Conservation (phyloP, 2,113 vertebrate genomes). For the Capreolus pygargus region DNA sequence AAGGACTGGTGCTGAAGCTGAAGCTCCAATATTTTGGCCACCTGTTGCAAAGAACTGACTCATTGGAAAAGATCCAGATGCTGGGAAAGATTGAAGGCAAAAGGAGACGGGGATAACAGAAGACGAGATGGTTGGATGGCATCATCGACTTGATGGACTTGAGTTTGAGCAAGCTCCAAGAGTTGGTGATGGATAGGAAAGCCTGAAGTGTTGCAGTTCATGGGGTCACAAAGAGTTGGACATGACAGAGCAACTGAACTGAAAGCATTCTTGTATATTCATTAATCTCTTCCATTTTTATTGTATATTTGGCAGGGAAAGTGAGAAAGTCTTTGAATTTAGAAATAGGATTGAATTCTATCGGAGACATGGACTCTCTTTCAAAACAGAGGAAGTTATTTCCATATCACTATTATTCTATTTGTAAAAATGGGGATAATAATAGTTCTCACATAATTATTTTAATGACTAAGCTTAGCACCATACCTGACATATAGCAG, state of each 20-base stretch:
- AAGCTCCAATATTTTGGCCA: neutral
- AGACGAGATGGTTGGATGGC: neutral
- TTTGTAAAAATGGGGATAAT: neutral
- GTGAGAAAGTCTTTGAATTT: neutral
- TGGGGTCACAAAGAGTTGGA: accelerated
- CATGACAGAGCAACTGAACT: neutral
- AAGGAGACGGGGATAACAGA: neutral
- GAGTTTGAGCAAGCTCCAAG: neutral
- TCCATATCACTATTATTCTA: neutral
- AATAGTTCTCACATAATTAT: neutral
- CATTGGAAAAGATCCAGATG: neutral
- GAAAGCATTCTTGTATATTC: neutral
- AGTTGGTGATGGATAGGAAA: neutral
- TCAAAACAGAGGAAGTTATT: neutral
- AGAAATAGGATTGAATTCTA: neutral
- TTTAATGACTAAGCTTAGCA: neutral
- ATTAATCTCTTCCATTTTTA: neutral
- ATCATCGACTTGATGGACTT: neutral
- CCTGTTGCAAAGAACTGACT: neutral
- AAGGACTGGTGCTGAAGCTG: neutral
- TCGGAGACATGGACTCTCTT: neutral
- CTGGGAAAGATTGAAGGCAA: neutral
- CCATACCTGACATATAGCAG: neutral
- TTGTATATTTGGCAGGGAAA: neutral
- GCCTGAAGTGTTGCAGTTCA: neutral